Percentiles rank a stretch among this genome's conserved stretches.
Evolutionary conservation across 1,140 invertebrate genomes (phyloP).

Genomic region (Papilio helenus): DNA sequence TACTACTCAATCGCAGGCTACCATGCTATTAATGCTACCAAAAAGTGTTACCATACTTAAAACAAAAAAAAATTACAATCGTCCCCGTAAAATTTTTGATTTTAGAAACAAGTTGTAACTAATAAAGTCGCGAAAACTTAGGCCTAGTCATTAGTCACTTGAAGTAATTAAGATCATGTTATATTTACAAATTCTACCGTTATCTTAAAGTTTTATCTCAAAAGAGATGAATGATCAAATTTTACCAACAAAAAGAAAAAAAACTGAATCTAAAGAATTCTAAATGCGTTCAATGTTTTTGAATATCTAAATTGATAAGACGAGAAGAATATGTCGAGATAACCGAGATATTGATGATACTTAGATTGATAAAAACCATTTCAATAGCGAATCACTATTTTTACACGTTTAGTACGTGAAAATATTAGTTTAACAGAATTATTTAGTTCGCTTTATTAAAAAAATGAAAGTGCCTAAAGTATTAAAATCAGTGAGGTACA

Average conservation of each 20-base stretch:
- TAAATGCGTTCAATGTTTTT: constrained; percentile 32
- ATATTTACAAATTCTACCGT: not conserved
- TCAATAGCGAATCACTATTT: constrained; percentile 54
- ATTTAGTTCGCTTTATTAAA: constrained; percentile 24
- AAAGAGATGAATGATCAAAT: not conserved
- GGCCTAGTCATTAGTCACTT: not conserved
- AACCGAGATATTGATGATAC: constrained; percentile 67
- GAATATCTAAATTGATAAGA: constrained; percentile 49
- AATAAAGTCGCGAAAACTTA: too few species aligned
- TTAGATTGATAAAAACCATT: constrained; percentile 66
- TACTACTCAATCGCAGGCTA: not conserved
- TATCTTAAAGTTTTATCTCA: not conserved
- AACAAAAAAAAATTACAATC: not conserved
- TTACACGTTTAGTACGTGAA: constrained; percentile 47
- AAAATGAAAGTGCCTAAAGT: constrained; percentile 63
- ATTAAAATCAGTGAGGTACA: constrained; percentile 71
- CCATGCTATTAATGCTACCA: not conserved
- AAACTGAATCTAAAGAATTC: not conserved
- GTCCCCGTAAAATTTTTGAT: too few species aligned
- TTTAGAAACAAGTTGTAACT: too few species aligned
- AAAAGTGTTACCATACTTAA: not conserved
- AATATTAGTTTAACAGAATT: constrained; percentile 36
- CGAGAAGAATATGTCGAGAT: constrained; percentile 72
- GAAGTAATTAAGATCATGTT: not conserved
- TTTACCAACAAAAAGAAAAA: not conserved